Conservation (phyloP, 2,113 vertebrate genomes). For the Podarcis muralis region DNA sequence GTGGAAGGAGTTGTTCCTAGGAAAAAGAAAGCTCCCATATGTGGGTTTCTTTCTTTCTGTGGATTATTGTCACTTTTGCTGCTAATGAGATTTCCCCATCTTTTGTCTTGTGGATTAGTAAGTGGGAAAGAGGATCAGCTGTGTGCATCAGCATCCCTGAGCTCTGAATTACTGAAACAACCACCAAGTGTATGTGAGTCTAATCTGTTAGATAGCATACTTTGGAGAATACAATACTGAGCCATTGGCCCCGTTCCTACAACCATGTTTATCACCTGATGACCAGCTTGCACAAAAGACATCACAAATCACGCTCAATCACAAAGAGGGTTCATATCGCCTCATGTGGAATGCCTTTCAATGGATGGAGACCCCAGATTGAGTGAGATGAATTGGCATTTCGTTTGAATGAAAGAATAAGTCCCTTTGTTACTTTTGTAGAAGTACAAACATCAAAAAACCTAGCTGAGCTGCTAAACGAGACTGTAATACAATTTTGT, state of each 20-base stretch:
- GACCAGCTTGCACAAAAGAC: too few species aligned
- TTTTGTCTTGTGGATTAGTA: neutral
- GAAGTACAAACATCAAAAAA: conserved; percentile 8
- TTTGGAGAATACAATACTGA: neutral
- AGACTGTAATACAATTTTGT: conserved; percentile 23
- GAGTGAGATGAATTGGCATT: neutral
- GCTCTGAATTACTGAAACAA: neutral
- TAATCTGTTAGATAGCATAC: neutral
- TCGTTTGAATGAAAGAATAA: neutral
- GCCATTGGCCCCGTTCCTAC: neutral
- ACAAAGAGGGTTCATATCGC: neutral
- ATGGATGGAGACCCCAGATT: neutral
- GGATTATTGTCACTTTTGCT: neutral
- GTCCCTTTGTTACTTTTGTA: neutral
- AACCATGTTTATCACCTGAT: neutral
- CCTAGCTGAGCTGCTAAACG: conserved; percentile 4
- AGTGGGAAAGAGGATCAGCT: neutral
- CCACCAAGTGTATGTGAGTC: neutral
- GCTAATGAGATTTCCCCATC: neutral
- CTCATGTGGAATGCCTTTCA: neutral
- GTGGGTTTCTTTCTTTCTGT: neutral
- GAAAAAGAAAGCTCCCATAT: neutral
- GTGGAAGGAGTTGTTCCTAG: neutral
- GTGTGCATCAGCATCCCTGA: neutral
- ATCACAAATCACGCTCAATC: neutral